These are phyloP conservation scores for Himalopsyche anomala DNA, from an alignment of 2,888 invertebrate genomes.

Conservation along the genomic window DNA sequence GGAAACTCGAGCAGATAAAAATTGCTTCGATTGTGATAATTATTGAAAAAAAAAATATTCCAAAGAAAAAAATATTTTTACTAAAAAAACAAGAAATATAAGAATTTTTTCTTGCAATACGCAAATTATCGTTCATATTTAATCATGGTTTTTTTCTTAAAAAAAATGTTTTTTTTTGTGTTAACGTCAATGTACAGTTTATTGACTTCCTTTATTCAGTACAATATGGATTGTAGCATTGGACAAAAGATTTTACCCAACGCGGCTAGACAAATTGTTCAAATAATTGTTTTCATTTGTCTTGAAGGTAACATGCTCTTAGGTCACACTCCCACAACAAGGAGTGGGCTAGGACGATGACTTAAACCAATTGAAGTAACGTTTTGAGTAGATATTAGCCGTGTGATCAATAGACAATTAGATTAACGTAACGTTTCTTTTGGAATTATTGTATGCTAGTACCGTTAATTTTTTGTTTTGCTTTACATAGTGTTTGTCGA, in stretches of 20 bases:
- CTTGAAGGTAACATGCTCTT: slow-evolving; percentile 4
- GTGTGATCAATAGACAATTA: neutral
- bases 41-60: too few species aligned
- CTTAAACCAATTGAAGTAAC: neutral
- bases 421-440: neutral
- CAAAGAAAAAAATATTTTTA: too few species aligned
- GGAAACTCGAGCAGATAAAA: too few species aligned
- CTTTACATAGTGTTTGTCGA: too few species aligned
- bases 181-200: neutral
- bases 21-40: too few species aligned
- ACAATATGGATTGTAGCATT: neutral
- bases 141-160: too few species aligned
- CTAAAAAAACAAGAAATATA: too few species aligned
- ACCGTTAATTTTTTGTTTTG: neutral
- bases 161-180: too few species aligned
- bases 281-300: slow-evolving; percentile 34
- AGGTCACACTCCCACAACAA: slow-evolving; percentile 18
- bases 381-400: slow-evolving; percentile 1
- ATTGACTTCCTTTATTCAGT: slow-evolving; percentile 4
- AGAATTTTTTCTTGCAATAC: too few species aligned
- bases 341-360: slow-evolving; percentile 30
- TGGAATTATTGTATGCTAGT: neutral
- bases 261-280: slow-evolving; percentile 29
- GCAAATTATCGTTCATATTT: too few species aligned
- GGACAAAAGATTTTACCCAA: slow-evolving; percentile 4